These are phyloP conservation scores for Anastrepha ludens DNA, from an alignment of 1,140 invertebrate species.

Conservation along the genomic window DNA sequence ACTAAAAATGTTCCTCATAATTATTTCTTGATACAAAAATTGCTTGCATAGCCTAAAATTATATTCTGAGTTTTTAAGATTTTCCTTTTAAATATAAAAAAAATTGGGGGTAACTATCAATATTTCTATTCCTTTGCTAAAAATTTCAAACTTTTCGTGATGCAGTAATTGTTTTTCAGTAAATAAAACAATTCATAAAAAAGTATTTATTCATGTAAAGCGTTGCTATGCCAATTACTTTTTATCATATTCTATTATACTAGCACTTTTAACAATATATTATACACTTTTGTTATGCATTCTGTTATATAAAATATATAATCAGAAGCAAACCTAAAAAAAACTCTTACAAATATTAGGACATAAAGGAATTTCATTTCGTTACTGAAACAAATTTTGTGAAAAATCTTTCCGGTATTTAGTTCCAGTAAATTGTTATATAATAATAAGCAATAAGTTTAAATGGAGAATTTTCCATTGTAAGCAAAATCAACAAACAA, in stretches of 20 bases:
- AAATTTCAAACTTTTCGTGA: too few relatives aligned
- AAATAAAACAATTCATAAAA: background rate
- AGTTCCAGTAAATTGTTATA: background rate
- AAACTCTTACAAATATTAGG: background rate
- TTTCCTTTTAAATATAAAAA: too few relatives aligned
- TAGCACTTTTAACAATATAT: slow-evolving; percentile 45
- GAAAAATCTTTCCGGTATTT: background rate
- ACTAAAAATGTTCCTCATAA: too few relatives aligned
- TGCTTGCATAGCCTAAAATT: too few relatives aligned
- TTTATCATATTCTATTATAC: slow-evolving; percentile 31
- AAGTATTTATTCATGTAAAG: slow-evolving; percentile 37
- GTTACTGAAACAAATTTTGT: background rate
- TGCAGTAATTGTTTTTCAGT: too few relatives aligned
- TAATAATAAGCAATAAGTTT: background rate
- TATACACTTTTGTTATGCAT: background rate
- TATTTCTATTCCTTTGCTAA: too few relatives aligned
- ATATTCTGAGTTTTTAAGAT: too few relatives aligned
- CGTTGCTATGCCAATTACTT: slow-evolving; percentile 12
- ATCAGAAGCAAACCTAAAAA: background rate
- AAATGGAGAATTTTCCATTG: too few relatives aligned
- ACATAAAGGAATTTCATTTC: background rate
- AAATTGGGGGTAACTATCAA: too few relatives aligned
- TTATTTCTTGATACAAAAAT: too few relatives aligned
- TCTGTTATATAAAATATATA: slow-evolving; percentile 19
- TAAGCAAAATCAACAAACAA: too few relatives aligned